Evolutionary conservation across 2,888 invertebrate genomes (phyloP).

Genomic region (Phragmatobia fuliginosa): DNA sequence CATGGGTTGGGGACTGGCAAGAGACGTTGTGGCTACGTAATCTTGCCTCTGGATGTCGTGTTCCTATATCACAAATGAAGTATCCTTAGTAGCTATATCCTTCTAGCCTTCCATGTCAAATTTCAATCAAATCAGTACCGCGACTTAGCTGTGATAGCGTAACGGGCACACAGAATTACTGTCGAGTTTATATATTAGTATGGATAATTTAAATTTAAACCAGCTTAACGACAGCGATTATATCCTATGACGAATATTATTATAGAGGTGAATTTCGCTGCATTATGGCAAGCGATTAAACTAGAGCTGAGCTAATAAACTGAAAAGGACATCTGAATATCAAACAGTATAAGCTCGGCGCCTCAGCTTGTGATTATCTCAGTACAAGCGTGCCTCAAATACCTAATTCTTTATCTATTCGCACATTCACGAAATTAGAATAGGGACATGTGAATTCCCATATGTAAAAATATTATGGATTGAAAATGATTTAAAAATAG

Average conservation of each 20-base stretch:
- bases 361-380: slow-evolving; percentile 31
- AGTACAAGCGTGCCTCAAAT: slow-evolving; percentile 27
- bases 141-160: too few species aligned
- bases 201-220: not conserved
- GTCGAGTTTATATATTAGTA: too few species aligned
- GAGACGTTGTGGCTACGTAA: too few species aligned
- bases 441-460: not conserved
- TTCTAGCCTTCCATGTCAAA: too few species aligned
- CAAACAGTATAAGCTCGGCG: slow-evolving; percentile 26
- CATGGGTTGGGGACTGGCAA: too few species aligned
- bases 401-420: slow-evolving; percentile 28
- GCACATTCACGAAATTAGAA: slow-evolving; percentile 18
- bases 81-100: too few species aligned
- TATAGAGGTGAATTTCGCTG: slow-evolving; percentile 17
- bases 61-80: too few species aligned
- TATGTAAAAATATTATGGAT: not conserved
- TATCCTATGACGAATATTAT: slow-evolving; percentile 13
- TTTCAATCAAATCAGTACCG: too few species aligned
- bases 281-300: slow-evolving; percentile 25
- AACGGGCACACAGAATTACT: too few species aligned
- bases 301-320: slow-evolving; percentile 23
- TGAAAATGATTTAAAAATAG: too few species aligned
- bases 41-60: too few species aligned
- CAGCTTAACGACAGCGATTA: not conserved
- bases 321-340: slow-evolving; percentile 39